These are phyloP conservation scores for Phortica variegata DNA, from an alignment of 1,140 invertebrate genomes.

Conservation along the genomic window DNA sequence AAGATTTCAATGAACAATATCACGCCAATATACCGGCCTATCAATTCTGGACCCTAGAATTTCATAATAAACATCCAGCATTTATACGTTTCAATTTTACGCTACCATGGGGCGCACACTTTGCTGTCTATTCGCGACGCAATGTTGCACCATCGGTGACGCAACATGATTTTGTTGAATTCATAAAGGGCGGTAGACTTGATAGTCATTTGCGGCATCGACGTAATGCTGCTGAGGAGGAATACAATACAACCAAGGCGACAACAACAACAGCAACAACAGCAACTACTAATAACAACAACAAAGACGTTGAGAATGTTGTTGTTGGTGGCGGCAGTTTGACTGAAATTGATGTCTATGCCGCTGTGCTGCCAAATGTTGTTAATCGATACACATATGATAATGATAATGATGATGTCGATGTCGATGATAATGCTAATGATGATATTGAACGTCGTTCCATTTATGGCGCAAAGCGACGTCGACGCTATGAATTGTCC, in stretches of 20 bases:
- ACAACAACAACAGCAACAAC: conserved; percentile 4
- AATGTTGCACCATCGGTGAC: conserved; percentile 92
- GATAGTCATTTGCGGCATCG: conserved; percentile 65
- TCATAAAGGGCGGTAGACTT: conserved; percentile 78
- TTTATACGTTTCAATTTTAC: conserved; percentile 89
- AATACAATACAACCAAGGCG: conserved; percentile 11
- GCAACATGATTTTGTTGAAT: conserved; percentile 93
- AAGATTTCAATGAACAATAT: conserved; percentile 79
- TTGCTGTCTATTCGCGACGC: conserved; percentile 88
- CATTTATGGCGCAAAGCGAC: not conserved
- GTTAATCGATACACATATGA: too few species aligned
- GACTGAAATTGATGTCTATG: conserved; percentile 1
- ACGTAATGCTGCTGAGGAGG: conserved; percentile 10
- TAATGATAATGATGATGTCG: not conserved
- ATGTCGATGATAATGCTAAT: not conserved
- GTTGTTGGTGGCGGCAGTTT: conserved; percentile 7
- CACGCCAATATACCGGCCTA: conserved; percentile 80
- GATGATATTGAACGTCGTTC: conserved; percentile 1
- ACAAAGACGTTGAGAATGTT: conserved; percentile 31
- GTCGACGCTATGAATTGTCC: not conserved
- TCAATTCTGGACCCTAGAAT: conserved; percentile 89
- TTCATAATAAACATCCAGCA: conserved; percentile 82
- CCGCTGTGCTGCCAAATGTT: conserved; percentile 5
- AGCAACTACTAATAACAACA: conserved; percentile 23
- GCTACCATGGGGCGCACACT: conserved; percentile 85